A percentile compares a stretch with the other conserved stretches of the same genome.
phyloP scores from a whole-genome alignment of 2,113 vertebrate genomes.

The Strix aluco region DNA sequence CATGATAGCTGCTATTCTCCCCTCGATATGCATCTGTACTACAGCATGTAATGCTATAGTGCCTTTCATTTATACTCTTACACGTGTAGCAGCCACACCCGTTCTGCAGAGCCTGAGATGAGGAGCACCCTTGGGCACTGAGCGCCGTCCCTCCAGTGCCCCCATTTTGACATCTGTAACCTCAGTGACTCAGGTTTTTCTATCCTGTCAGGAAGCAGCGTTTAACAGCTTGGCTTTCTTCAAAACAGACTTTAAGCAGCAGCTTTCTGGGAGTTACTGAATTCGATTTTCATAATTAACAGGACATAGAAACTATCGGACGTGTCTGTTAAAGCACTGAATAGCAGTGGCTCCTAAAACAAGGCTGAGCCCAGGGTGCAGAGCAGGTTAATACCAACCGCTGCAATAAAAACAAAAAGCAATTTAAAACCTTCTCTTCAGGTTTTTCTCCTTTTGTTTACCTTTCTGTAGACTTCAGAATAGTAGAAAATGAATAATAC shows the following conservation, averaged over 20 bases:
- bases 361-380: neutral
- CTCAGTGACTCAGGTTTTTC: rapidly evolving
- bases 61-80: rapidly evolving
- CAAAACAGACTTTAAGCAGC: neutral
- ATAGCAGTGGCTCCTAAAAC: neutral
- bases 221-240: neutral
- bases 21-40: rapidly evolving
- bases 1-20: rapidly evolving
- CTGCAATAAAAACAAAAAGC: neutral
- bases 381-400: neutral
- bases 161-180: rapidly evolving
- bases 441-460: neutral
- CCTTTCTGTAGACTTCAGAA: neutral
- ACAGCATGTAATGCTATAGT: rapidly evolving
- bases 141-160: rapidly evolving
- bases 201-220: neutral
- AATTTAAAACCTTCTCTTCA: neutral
- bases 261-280: neutral
- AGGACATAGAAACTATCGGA: too few species aligned
- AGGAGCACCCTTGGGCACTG: too few species aligned
- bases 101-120: rapidly evolving
- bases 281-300: neutral
- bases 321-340: neutral
- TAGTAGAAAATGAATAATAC: neutral
- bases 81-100: rapidly evolving